phyloP scores from a whole-genome alignment of 2,113 vertebrate species.

The Chlorodrepanis virens region DNA sequence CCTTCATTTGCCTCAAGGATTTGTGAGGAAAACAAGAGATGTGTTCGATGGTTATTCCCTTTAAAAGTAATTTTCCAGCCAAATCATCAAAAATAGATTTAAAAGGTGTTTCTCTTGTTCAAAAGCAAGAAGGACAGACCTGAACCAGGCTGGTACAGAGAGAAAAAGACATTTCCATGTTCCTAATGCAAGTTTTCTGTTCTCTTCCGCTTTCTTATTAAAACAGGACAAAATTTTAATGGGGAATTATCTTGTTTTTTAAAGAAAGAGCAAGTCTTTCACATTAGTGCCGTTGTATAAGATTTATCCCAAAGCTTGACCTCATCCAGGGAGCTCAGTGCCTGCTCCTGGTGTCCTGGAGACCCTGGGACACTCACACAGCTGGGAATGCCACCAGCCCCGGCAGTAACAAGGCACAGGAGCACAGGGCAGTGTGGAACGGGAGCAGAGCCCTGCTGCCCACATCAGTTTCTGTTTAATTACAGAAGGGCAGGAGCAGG shows the following conservation, averaged over 20 bases:
- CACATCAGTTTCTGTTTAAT: not conserved
- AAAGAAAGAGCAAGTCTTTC: not conserved
- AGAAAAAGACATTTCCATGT: not conserved
- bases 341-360: fast-evolving
- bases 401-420: not conserved
- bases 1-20: not conserved
- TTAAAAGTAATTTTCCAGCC: not conserved
- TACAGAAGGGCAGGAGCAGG: not conserved
- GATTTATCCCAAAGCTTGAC: not conserved
- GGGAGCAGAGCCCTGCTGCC: not conserved
- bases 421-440: fast-evolving
- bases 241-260: not conserved
- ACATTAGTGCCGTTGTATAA: fast-evolving
- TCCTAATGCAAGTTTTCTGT: not conserved
- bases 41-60: not conserved
- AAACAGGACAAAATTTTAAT: not conserved
- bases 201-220: not conserved
- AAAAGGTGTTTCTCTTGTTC: not conserved
- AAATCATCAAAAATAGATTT: not conserved
- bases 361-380: fast-evolving
- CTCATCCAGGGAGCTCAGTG: fast-evolving
- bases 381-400: not conserved
- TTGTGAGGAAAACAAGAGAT: not conserved
- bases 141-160: not conserved
- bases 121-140: not conserved